A percentile compares a stretch with the other conserved stretches of the same genome.
phyloP scores from a whole-genome alignment of 2,888 invertebrate species.

The Hybos culiciformis region DNA sequence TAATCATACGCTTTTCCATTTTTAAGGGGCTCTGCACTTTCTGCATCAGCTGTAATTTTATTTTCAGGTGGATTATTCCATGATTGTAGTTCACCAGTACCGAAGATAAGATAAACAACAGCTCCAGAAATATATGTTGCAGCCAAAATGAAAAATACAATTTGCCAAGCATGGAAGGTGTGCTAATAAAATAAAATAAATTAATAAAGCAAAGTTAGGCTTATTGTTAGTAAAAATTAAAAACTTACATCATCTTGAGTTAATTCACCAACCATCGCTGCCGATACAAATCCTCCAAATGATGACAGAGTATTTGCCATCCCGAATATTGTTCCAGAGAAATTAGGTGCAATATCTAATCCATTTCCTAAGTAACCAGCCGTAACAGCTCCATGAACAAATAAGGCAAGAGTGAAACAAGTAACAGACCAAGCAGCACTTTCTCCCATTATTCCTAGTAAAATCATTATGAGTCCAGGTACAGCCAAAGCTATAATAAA shows the following conservation, averaged over 20 bases:
- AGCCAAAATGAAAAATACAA: conserved; percentile 68
- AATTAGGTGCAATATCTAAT: conserved; percentile 77
- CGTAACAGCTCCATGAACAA: conserved; percentile 74
- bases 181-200: conserved; percentile 37
- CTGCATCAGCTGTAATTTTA: conserved; percentile 20
- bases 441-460: conserved; percentile 57
- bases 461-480: conserved; percentile 59
- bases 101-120: conserved; percentile 42
- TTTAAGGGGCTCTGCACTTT: conserved; percentile 36
- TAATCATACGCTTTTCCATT: conserved; percentile 22
- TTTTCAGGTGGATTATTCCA: conserved; percentile 39
- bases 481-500: conserved; percentile 40
- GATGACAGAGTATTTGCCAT: conserved; percentile 78
- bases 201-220: conserved; percentile 2
- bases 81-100: conserved; percentile 46
- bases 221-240: not conserved
- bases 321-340: conserved; percentile 77
- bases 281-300: conserved; percentile 67
- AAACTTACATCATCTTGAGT: conserved; percentile 54
- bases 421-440: conserved; percentile 57
- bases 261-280: conserved; percentile 64
- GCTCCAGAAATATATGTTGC: conserved; percentile 56
- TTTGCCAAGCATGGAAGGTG: conserved; percentile 63
- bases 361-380: conserved; percentile 78
- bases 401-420: conserved; percentile 65